These are phyloP conservation scores for Alectura lathami DNA, from an alignment of 2,113 vertebrate species.

Conservation along the genomic window DNA sequence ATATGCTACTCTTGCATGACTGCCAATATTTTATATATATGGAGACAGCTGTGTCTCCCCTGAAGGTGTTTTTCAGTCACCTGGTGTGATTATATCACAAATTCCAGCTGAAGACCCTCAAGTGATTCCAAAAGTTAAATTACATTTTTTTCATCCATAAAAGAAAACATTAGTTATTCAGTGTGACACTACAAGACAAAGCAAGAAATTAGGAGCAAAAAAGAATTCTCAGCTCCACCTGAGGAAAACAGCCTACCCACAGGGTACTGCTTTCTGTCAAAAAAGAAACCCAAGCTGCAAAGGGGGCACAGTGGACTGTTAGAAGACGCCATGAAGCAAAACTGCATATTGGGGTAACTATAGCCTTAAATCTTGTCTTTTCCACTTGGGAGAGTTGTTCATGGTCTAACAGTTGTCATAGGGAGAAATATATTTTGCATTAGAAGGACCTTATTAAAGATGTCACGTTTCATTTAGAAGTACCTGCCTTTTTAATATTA, in stretches of 20 bases:
- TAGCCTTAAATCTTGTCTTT: not conserved
- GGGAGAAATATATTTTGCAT: not conserved
- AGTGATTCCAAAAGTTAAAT: not conserved
- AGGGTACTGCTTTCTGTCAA: not conserved
- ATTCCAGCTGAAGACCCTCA: not conserved
- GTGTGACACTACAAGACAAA: not conserved
- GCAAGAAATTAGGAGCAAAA: not conserved
- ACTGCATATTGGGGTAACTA: not conserved
- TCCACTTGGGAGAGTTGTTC: not conserved
- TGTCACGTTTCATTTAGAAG: not conserved
- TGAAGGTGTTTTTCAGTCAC: not conserved
- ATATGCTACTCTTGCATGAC: not conserved
- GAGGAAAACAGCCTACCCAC: not conserved
- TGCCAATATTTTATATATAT: not conserved
- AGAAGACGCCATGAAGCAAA: not conserved
- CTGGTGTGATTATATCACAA: not conserved
- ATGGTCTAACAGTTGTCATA: not conserved
- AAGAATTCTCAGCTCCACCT: not conserved
- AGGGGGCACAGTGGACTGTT: not conserved
- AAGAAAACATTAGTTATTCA: not conserved
- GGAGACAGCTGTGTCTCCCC: not conserved
- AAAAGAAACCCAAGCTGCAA: not conserved
- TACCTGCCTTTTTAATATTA: not conserved
- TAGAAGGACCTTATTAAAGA: not conserved
- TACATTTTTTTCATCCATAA: not conserved